Evolutionary conservation across 2,113 vertebrate genomes (phyloP).

Genomic region (Hippocampus zosterae): DNA sequence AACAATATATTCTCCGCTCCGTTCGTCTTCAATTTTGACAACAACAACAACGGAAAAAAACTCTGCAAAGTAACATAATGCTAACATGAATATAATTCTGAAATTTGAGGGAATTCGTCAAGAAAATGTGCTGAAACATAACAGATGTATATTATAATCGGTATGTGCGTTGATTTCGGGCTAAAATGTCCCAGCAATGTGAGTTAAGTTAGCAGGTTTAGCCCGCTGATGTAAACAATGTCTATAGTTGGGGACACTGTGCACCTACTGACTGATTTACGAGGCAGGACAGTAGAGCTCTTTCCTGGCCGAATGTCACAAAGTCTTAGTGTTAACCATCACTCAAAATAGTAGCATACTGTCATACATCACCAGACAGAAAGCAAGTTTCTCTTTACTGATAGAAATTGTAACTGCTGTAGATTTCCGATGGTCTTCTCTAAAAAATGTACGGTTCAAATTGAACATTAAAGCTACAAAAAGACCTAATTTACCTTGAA

Average conservation of each 20-base stretch:
- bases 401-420: background rate
- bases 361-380: background rate
- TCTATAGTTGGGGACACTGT: constrained; percentile 1
- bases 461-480: background rate
- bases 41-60: background rate
- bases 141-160: background rate
- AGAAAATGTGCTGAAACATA: too few relatives aligned
- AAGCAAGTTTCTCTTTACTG: background rate
- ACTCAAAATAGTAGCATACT: constrained; percentile 5
- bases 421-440: background rate
- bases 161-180: constrained; percentile 10
- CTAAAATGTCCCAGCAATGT: constrained; percentile 12
- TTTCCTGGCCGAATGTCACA: constrained; percentile 21
- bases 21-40: background rate
- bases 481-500: background rate
- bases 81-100: background rate
- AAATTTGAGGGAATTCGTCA: background rate
- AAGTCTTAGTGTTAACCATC: background rate
- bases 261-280: constrained; percentile 28
- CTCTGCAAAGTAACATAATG: background rate
- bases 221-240: constrained; percentile 25
- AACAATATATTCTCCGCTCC: background rate
- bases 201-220: constrained; percentile 9
- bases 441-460: background rate
- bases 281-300: constrained; percentile 21